Conservation (phyloP, 2,113 vertebrate genomes). For the Heterocephalus glaber region DNA sequence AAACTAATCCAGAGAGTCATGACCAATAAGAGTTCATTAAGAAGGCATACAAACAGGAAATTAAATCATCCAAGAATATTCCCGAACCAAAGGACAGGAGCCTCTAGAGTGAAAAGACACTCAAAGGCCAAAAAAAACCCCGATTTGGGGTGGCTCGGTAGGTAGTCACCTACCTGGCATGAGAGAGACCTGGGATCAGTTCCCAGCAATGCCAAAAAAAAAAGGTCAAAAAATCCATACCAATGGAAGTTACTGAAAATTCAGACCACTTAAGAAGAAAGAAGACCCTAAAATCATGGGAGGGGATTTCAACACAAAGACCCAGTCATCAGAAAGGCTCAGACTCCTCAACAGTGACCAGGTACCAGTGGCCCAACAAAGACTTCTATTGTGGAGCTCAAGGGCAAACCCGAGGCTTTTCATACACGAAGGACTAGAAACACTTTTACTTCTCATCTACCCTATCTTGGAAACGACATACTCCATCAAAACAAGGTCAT, state of each 20-base stretch:
- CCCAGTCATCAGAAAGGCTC: not conserved
- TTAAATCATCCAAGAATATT: not conserved
- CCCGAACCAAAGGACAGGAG: not conserved
- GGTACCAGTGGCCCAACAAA: not conserved
- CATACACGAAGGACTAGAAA: not conserved
- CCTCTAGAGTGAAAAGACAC: not conserved
- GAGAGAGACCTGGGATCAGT: not conserved
- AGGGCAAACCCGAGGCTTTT: not conserved
- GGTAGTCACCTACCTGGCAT: not conserved
- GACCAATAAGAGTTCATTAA: not conserved
- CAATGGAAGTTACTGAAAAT: not conserved
- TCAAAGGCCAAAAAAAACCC: not conserved
- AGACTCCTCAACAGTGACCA: not conserved
- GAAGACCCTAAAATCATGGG: not conserved
- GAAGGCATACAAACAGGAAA: not conserved
- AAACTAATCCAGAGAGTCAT: not conserved
- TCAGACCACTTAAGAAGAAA: not conserved
- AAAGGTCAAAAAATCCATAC: not conserved
- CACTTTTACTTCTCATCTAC: not conserved
- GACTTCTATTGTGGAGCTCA: not conserved
- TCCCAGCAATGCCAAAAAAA: not conserved
- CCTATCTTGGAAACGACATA: not conserved
- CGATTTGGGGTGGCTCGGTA: not conserved
- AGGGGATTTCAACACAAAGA: not conserved
- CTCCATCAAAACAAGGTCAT: not conserved